phyloP scores from a whole-genome alignment of 2,797 vertebrate genomes.

The Buphagus erythrorhynchus region DNA sequence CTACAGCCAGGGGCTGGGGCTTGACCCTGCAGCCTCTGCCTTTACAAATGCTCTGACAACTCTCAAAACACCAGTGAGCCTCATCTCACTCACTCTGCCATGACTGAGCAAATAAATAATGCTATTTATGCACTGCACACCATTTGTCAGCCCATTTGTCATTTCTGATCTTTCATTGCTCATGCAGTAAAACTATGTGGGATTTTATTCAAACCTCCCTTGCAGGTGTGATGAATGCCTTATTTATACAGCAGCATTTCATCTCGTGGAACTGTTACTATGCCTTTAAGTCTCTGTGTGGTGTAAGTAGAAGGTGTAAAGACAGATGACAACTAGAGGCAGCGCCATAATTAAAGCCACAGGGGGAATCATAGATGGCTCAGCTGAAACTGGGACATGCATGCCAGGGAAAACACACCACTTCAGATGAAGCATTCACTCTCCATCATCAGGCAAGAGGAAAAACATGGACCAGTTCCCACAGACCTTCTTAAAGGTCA shows the following conservation, averaged over 20 bases:
- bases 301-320: neutral
- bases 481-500: neutral
- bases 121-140: neutral
- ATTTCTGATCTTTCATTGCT: conserved; percentile 9
- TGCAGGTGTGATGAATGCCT: conserved; percentile 50
- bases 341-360: fast-evolving
- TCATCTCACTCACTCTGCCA: neutral
- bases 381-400: neutral
- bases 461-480: neutral
- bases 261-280: neutral
- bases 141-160: conserved; percentile 48
- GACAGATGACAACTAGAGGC: neutral
- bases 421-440: neutral
- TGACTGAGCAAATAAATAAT: conserved; percentile 26
- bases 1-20: neutral
- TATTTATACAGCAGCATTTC: conserved; percentile 22
- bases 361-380: neutral
- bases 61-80: neutral
- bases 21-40: neutral
- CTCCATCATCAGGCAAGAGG: neutral
- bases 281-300: neutral
- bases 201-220: conserved; percentile 2
- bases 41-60: neutral
- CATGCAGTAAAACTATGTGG: neutral
- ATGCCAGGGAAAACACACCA: neutral